Base-by-base conservation (phyloP, 2,797 vertebrate genomes). In the Microctenopoma stevenorrisi region DNA sequence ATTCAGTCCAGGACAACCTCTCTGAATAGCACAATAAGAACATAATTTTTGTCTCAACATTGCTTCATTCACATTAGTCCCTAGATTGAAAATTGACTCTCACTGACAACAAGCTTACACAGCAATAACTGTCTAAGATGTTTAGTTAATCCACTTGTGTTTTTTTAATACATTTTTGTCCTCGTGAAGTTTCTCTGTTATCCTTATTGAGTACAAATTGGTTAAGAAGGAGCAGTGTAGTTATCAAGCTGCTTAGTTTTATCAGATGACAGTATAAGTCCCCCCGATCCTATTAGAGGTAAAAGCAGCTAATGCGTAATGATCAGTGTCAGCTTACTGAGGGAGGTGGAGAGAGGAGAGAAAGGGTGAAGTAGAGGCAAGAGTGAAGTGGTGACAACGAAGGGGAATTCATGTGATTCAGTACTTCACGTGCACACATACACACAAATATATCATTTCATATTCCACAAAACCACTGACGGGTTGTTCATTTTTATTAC, bases 181-280 rank as follows among this genome's bases (percentile, higher is more conserved):
- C 92, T 93, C 91, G 87, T 79, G 71, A 83, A 85, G 91, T 94
- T 94, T 94, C 91, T 89, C 93, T 92, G 93, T 95, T 95, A 94
- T 87, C 83, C 91, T 95, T 95, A 96, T 95, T 95, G 95, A 93
- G 90, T 89, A 93, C 89, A 93, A 94, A 95, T 94, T 95, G 94
- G 93, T 94, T 95, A 95, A 96, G 94, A 93, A 89, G 94, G 91
- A 88, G 86, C 92, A 89, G 91, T 90, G 88, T 93, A 94, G 90
- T 92, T 94, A 93, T 94, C 93, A 94, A 92, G 90, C 91, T 91
- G 93, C 95, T 96, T 95, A 96, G 93, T 94, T 95, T 95, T 95
- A 95, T 96, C 95, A 95, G 95, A 96, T 96, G 95, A 95, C 95
- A 95, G 93, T 88, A 88, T 95, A 96, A 95, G 93, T 92, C 92